Evolutionary conservation across 2,888 invertebrate species (phyloP).

Genomic region (Epirrita christyi): DNA sequence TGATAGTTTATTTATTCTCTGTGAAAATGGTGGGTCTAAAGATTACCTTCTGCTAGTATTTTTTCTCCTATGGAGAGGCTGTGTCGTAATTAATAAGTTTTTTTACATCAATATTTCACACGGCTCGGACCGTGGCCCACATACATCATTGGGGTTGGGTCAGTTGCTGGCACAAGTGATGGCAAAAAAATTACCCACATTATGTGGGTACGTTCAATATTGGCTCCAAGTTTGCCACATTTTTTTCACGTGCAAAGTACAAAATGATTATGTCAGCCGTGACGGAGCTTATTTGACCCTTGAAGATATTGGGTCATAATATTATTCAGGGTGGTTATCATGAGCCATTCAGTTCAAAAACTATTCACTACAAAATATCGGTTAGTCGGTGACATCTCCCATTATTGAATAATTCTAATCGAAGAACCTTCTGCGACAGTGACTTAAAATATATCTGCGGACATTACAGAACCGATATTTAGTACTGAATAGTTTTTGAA

Average conservation of each 20-base stretch:
- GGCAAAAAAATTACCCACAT: not conserved
- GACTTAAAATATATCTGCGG: no score
- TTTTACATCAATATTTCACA: conserved; percentile 25
- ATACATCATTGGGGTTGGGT: conserved; percentile 5
- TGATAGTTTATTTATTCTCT: no score
- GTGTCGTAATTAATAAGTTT: conserved; percentile 32
- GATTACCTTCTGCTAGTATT: not conserved
- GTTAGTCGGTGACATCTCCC: no score
- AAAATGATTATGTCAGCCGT: not conserved
- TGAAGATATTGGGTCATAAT: no score
- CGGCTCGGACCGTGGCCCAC: conserved; percentile 21
- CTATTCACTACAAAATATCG: no score
- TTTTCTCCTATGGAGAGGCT: not conserved
- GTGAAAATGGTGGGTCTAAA: no score
- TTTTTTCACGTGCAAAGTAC: not conserved
- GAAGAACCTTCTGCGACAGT: no score
- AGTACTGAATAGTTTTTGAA: no score
- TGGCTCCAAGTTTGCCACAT: not conserved
- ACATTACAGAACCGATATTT: no score
- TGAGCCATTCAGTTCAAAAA: no score
- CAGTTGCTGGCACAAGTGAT: not conserved
- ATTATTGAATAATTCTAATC: no score
- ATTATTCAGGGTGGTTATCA: no score
- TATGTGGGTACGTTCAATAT: not conserved
- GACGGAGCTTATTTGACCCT: not conserved